Conservation (phyloP, 1,140 invertebrate genomes). For the Drosophila asahinai region DNA sequence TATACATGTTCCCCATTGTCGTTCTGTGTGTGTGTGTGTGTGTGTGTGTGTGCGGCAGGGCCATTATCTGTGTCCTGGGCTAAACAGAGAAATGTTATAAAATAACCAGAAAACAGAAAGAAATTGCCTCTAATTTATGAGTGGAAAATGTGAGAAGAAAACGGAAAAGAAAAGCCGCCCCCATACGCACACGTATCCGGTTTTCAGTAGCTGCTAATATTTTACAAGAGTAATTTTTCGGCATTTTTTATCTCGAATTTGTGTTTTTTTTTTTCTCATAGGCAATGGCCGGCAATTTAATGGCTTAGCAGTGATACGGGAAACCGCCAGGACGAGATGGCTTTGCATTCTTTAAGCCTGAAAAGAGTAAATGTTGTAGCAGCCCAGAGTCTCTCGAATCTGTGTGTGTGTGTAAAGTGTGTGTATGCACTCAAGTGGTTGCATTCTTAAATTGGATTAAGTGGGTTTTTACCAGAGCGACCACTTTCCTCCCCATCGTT, state of each 20-base stretch:
- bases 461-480: slow-evolving; percentile 65
- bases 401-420: slow-evolving; percentile 8
- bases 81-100: slow-evolving; percentile 22
- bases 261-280: slow-evolving; percentile 35
- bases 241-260: slow-evolving; percentile 9
- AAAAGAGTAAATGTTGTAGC: slow-evolving; percentile 25
- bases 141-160: slow-evolving; percentile 36
- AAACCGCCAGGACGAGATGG: slow-evolving; percentile 39
- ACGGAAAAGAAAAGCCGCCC: slow-evolving; percentile 1
- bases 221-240: slow-evolving; percentile 55
- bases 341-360: slow-evolving; percentile 50
- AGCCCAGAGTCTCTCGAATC: slow-evolving; percentile 5
- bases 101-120: slow-evolving; percentile 39
- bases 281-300: slow-evolving; percentile 47
- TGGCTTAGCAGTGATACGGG: slow-evolving; percentile 55
- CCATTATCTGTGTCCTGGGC: slow-evolving; percentile 48
- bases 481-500: slow-evolving; percentile 1
- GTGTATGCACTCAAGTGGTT: slow-evolving; percentile 73
- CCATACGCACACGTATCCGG: slow-evolving; percentile 14
- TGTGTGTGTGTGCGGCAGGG: slow-evolving; percentile 5
- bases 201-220: slow-evolving; percentile 53
- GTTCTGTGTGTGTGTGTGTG: slow-evolving; percentile 3
- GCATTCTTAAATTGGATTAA: slow-evolving; percentile 82
- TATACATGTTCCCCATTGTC: slow-evolving; percentile 17
- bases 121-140: slow-evolving; percentile 69